Evolutionary conservation across 2,797 vertebrate species (phyloP).

Genomic region (Antennarius maculatus): DNA sequence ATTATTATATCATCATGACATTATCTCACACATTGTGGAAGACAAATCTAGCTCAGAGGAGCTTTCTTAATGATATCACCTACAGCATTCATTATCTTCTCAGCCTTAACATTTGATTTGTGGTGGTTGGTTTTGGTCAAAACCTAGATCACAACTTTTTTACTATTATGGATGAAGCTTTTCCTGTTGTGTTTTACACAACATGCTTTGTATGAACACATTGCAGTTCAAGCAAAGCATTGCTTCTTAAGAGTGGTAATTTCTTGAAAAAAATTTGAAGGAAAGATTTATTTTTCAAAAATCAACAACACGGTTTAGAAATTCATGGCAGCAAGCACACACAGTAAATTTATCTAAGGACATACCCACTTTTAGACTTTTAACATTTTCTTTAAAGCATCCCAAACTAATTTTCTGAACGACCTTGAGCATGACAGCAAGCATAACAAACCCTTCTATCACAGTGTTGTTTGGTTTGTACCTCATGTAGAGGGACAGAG

Average conservation of each 20-base stretch:
- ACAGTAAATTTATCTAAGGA: slow-evolving; percentile 4
- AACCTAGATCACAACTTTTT: slow-evolving; percentile 4
- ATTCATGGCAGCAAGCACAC: background rate
- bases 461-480: slow-evolving; percentile 36
- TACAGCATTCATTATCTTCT: slow-evolving; percentile 30
- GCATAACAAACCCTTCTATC: slow-evolving; percentile 24
- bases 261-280: background rate
- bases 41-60: slow-evolving; percentile 9
- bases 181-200: too few relatives aligned
- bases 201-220: background rate
- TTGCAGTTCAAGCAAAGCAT: background rate
- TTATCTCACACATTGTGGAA: too few relatives aligned
- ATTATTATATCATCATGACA: too few relatives aligned
- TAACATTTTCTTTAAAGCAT: slow-evolving; percentile 17
- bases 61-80: slow-evolving; percentile 18
- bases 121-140: slow-evolving; percentile 22
- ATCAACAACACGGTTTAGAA: background rate
- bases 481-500: slow-evolving; percentile 44
- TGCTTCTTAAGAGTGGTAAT: background rate
- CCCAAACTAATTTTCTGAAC: slow-evolving; percentile 17
- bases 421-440: slow-evolving; percentile 50
- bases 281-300: background rate
- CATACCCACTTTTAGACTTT: background rate
- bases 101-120: slow-evolving; percentile 28
- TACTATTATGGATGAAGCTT: background rate